Conservation (phyloP, 2,888 invertebrate genomes). For the Apocheima hispidaria region DNA sequence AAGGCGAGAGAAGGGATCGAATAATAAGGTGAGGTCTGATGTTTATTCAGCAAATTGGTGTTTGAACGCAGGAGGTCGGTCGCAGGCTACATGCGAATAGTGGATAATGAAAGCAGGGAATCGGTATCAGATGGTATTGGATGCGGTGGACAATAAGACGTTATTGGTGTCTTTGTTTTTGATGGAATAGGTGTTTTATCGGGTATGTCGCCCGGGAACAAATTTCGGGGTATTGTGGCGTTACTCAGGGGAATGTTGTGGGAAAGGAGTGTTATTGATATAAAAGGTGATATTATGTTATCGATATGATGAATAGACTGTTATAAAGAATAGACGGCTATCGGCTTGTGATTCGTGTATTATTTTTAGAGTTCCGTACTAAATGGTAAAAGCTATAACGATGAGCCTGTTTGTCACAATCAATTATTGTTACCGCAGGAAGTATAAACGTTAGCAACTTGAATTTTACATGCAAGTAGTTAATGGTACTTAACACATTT, state of each 20-base stretch:
- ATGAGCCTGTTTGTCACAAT: too few relatives aligned
- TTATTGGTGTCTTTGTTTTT: conserved; percentile 40
- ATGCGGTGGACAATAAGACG: conserved; percentile 40
- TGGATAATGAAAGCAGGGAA: conserved; percentile 60
- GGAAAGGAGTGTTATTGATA: neutral
- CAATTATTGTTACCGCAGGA: too few relatives aligned
- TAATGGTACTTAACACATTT: too few relatives aligned
- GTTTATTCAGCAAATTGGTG: conserved; percentile 79
- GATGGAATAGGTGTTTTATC: conserved; percentile 37
- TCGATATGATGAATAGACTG: too few relatives aligned
- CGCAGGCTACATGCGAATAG: conserved; percentile 57
- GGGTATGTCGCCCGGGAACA: conserved; percentile 20
- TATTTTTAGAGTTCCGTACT: too few relatives aligned
- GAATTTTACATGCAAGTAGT: too few relatives aligned
- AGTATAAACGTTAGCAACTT: too few relatives aligned
- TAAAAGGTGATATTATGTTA: too few relatives aligned
- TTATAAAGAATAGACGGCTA: too few relatives aligned
- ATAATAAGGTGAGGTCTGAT: conserved; percentile 88
- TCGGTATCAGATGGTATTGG: conserved; percentile 49
- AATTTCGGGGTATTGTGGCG: conserved; percentile 25
- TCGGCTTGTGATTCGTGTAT: too few relatives aligned
- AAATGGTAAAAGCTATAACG: too few relatives aligned
- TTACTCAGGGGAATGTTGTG: conserved; percentile 4
- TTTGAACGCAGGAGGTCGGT: conserved; percentile 60
- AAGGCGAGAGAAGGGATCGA: conserved; percentile 94